Evolutionary conservation across 2,113 vertebrate species (phyloP).

Genomic region (Gorsachius goisagi): DNA sequence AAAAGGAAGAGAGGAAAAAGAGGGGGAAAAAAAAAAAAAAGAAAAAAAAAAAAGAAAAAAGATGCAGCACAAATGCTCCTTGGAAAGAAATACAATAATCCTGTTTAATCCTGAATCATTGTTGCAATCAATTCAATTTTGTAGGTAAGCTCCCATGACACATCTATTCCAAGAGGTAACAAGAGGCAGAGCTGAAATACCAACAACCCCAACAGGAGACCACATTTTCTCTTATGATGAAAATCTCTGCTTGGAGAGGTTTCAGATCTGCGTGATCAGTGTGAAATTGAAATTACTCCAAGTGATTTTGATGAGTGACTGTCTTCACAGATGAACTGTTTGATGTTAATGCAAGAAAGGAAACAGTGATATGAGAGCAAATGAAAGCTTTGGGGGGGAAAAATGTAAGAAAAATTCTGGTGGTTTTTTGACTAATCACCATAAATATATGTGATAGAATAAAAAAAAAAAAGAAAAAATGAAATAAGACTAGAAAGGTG

Average conservation of each 20-base stretch:
- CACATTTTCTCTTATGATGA: conserved; percentile 25
- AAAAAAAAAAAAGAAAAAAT: neutral
- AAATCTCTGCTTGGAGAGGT: conserved; percentile 47
- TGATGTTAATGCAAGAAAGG: conserved; percentile 11
- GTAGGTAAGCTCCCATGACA: conserved; percentile 31
- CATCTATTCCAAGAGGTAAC: neutral
- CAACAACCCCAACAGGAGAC: conserved; percentile 23
- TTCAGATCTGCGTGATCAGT: conserved; percentile 35
- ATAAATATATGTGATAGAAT: neutral
- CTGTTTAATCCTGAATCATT: conserved; percentile 38
- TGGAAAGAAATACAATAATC: neutral
- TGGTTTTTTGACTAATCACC: neutral
- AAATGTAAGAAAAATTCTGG: neutral
- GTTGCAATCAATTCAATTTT: conserved; percentile 51
- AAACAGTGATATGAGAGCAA: neutral
- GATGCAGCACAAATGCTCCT: neutral
- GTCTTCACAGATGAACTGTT: conserved; percentile 7
- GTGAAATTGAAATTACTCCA: conserved; percentile 59
- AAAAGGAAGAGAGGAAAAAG: neutral
- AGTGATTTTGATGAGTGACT: conserved; percentile 46
- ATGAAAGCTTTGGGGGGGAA: neutral
- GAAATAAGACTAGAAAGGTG: neutral
- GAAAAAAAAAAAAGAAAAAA: rapidly evolving
- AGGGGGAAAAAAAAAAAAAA: too few relatives aligned
- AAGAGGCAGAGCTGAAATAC: conserved; percentile 15